Conservation (phyloP, 1,140 invertebrate species). For the Anagrus nilaparvatae region DNA sequence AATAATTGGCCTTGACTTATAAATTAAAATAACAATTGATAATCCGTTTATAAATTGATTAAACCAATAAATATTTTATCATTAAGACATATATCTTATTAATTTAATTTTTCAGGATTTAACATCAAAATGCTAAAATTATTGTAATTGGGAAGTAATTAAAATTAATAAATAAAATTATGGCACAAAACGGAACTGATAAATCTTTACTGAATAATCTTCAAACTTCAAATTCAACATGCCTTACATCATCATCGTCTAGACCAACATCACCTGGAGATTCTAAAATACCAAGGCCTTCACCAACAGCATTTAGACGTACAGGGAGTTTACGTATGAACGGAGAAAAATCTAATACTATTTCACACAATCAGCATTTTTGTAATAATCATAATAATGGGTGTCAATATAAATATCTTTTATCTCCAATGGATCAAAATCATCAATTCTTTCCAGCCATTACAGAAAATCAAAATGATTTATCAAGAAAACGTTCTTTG, state of each 20-base stretch:
- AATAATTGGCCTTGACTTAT: too few relatives aligned
- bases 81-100: too few relatives aligned
- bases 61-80: too few relatives aligned
- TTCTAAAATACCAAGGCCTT: constrained; percentile 36
- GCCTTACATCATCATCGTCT: not conserved
- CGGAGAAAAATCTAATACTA: constrained; percentile 26
- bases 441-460: constrained; percentile 31
- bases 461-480: constrained; percentile 34
- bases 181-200: too few relatives aligned
- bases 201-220: too few relatives aligned
- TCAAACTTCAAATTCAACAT: too few relatives aligned
- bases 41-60: too few relatives aligned
- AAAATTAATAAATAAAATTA: too few relatives aligned
- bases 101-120: too few relatives aligned
- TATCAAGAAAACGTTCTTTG: constrained; percentile 30
- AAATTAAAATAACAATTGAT: too few relatives aligned
- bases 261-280: constrained; percentile 19
- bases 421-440: constrained; percentile 20
- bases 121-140: too few relatives aligned
- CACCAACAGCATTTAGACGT: constrained; percentile 37
- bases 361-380: constrained; percentile 24
- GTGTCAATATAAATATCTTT: constrained; percentile 21
- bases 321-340: constrained; percentile 38
- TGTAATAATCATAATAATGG: constrained; percentile 17
- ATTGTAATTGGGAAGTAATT: too few relatives aligned